Evolutionary conservation across 2,113 vertebrate species (phyloP).

Genomic region (Stomatorhinus ivindoensis): DNA sequence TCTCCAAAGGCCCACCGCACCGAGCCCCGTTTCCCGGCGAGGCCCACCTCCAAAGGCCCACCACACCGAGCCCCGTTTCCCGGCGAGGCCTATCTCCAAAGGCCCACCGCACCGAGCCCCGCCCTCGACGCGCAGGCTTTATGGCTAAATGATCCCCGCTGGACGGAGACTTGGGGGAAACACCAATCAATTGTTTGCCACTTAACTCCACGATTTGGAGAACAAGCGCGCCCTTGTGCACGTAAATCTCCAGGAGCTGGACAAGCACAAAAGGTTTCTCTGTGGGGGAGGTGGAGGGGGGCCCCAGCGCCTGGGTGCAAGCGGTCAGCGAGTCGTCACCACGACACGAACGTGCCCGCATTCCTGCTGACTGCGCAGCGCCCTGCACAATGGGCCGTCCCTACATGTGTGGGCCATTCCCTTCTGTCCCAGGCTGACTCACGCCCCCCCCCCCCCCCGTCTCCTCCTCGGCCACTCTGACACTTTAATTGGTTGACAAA

Average conservation of each 20-base stretch:
- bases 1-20: too few species aligned
- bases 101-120: slow-evolving; percentile 32
- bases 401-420: neutral
- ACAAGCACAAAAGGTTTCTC: slow-evolving; percentile 31
- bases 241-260: slow-evolving; percentile 29
- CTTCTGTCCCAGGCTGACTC: neutral
- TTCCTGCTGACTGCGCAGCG: slow-evolving; percentile 24
- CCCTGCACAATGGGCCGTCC: neutral
- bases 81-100: slow-evolving; percentile 39
- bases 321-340: slow-evolving; percentile 33
- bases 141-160: slow-evolving; percentile 22
- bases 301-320: slow-evolving; percentile 26
- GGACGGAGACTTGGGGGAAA: slow-evolving; percentile 38
- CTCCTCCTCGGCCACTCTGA: neutral
- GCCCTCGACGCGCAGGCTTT: slow-evolving; percentile 12
- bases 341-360: slow-evolving; percentile 32
- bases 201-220: slow-evolving; percentile 43
- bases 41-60: slow-evolving; percentile 26
- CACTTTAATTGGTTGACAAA: neutral
- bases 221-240: slow-evolving; percentile 36
- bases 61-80: slow-evolving; percentile 28
- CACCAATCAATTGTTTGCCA: slow-evolving; percentile 41
- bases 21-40: neutral
- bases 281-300: neutral
- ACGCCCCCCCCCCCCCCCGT: too few species aligned